phyloP scores from a whole-genome alignment of 2,888 invertebrate species.

The Clunio marinus region DNA sequence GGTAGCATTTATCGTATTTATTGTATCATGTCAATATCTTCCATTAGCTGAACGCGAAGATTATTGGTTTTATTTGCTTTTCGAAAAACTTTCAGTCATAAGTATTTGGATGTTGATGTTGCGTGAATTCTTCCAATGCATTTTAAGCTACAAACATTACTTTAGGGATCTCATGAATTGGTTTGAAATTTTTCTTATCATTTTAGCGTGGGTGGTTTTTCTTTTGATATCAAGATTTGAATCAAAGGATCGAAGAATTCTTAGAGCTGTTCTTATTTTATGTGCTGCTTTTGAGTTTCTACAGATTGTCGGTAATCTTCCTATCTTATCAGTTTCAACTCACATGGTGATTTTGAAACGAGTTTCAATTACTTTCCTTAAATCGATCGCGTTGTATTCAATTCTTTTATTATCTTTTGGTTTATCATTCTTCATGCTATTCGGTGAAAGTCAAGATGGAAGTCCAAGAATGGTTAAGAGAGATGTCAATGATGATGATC shows the following conservation, averaged over 20 bases:
- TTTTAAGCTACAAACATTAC: constrained; percentile 64
- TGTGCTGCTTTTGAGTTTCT: constrained; percentile 73
- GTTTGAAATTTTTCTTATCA: constrained; percentile 66
- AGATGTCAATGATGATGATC: constrained; percentile 14
- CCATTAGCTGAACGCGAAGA: constrained; percentile 52
- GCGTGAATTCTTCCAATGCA: constrained; percentile 67
- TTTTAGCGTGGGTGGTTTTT: constrained; percentile 60
- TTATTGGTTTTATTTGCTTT: background rate
- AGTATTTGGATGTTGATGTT: constrained; percentile 56
- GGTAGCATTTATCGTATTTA: constrained; percentile 63
- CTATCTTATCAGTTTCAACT: constrained; percentile 63
- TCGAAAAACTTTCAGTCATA: constrained; percentile 42
- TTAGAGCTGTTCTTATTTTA: constrained; percentile 69
- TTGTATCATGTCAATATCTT: constrained; percentile 62
- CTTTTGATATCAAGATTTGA: constrained; percentile 48
- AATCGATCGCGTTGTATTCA: constrained; percentile 73
- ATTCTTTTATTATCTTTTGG: constrained; percentile 78
- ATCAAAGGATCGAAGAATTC: constrained; percentile 58
- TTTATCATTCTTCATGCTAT: constrained; percentile 73
- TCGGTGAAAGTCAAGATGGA: constrained; percentile 50
- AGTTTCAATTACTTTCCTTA: constrained; percentile 74
- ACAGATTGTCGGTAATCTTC: constrained; percentile 73
- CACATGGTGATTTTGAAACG: constrained; percentile 80
- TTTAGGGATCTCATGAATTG: constrained; percentile 67
- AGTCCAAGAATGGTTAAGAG: too few species aligned